Evolutionary conservation across 2,113 vertebrate species (phyloP), one percentile per base, ranked within the genome.

Genomic region (Melanotaenia duboulayi): DNA sequence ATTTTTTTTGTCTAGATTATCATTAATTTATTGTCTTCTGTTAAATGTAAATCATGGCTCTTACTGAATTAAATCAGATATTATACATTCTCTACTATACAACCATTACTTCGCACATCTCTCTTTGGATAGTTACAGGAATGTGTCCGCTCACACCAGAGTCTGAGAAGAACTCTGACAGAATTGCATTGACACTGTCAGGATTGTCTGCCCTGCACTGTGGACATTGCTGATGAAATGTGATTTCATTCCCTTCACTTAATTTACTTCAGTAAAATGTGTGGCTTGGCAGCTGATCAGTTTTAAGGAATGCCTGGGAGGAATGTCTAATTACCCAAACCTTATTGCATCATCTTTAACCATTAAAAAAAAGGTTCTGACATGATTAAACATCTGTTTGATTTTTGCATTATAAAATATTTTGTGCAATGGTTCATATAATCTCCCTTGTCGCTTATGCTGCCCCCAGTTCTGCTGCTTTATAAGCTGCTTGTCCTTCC

Each of bases 301-400:
- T 80, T 80, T 77, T 35, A 35, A 35, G 44, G 61, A 74, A 80
- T 80, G 58, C 69, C 82, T 76, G 39, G 59, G 65, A 85, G 76
- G 63, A 72, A 78, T 83, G 71, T 78, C 28, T 78, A 82, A 80
- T 87, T 74, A 58, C 57, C 62, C 48, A 75, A 80, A 85, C 71
- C 71, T 81, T 72, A 83, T 87, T 86, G 60, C 68, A 71, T 81
- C 75, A 68, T 83, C 60, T 72, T 74, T 51, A 78, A 82, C 65
- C 61, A 60, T 54, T 28, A 51, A 57, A 54, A 67, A 66, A 72
- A 67, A 81, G 71, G 48, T 76, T 73, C 39, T 63, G 70, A 76
- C 48, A 60, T 77, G 54, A 88, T 79, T 72, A 81, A 89, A 81
- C 67, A 72, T 71, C 57, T 51, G 54, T 82, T 76, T 80, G 70